phyloP scores from a whole-genome alignment of 2,113 vertebrate genomes.

The Malaclemys terrapin region DNA sequence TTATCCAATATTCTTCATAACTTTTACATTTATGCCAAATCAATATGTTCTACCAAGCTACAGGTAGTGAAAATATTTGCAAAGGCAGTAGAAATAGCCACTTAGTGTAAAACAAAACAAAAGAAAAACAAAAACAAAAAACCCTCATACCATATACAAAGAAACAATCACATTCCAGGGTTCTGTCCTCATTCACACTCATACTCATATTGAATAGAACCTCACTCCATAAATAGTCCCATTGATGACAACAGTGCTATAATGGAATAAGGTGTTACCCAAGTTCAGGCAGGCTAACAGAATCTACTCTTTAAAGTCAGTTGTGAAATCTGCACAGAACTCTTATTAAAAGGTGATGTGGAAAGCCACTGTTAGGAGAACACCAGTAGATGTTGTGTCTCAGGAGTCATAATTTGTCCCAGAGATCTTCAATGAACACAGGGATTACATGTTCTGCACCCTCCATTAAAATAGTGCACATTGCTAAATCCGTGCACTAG shows the following conservation, averaged over 20 bases:
- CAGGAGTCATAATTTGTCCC: not conserved
- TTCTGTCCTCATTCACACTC: not conserved
- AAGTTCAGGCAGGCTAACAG: not conserved
- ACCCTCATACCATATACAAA: not conserved
- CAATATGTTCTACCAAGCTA: not conserved
- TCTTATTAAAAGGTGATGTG: not conserved
- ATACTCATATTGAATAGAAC: not conserved
- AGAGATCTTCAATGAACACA: not conserved
- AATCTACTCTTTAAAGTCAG: not conserved
- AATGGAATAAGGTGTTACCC: not conserved
- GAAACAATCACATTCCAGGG: not conserved
- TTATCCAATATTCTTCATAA: not conserved
- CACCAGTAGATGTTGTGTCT: not conserved
- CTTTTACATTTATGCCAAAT: accelerated
- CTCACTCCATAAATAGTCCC: not conserved
- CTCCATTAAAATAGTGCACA: not conserved
- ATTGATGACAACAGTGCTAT: not conserved
- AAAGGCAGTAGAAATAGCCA: not conserved
- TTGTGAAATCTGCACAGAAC: not conserved
- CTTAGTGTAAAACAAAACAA: not conserved
- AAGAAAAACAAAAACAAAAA: not conserved
- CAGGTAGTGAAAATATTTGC: not conserved
- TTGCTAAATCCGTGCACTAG: not conserved
- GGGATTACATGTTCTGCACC: not conserved
- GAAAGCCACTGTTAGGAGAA: not conserved